Conservation (phyloP, 2,113 vertebrate species). For the Ramphastos sulfuratus region DNA sequence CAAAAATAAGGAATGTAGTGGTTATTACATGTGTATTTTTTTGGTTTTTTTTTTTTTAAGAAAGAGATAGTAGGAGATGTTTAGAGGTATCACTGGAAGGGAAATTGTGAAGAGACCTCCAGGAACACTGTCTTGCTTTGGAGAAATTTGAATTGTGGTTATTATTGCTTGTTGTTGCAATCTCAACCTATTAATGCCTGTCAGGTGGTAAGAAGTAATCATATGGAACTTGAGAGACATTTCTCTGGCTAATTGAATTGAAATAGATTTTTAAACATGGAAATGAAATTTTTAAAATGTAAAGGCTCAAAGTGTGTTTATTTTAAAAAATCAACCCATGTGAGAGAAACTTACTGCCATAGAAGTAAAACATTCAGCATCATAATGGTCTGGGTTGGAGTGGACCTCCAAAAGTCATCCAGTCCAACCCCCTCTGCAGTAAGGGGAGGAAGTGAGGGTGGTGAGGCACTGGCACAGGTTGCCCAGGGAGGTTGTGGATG, state of each 20-base stretch:
- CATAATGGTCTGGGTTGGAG: too few relatives aligned
- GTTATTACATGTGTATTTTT: rapidly evolving
- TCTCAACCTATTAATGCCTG: background rate
- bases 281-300: too few relatives aligned
- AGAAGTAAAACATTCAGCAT: background rate
- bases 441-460: too few relatives aligned
- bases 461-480: too few relatives aligned
- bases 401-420: too few relatives aligned
- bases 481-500: too few relatives aligned
- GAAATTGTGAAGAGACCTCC: background rate
- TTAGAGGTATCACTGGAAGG: background rate
- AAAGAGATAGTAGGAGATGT: background rate
- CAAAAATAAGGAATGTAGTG: background rate
- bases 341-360: background rate
- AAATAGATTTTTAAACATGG: background rate
- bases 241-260: background rate
- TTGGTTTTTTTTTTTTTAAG: too few relatives aligned
- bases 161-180: background rate
- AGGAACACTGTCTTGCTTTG: background rate
- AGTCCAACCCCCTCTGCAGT: too few relatives aligned
- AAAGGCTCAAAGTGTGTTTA: background rate
- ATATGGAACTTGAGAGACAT: background rate
- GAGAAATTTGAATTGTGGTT: background rate
- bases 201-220: background rate
- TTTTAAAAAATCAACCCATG: background rate